phyloP scores from a whole-genome alignment of 2,888 invertebrate genomes.

The Elegia similella region DNA sequence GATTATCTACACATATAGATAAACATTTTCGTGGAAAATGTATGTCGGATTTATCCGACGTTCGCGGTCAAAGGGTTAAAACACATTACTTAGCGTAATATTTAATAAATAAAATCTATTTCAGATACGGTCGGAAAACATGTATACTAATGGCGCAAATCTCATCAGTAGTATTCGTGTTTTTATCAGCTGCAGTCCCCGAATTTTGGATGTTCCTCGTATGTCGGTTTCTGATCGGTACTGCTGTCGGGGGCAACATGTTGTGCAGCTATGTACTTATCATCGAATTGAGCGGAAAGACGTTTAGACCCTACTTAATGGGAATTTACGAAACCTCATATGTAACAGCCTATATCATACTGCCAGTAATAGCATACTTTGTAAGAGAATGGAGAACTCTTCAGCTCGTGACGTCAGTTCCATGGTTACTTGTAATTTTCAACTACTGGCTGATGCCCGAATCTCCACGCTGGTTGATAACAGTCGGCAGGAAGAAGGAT shows the following conservation, averaged over 20 bases:
- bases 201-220: constrained; percentile 78
- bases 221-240: constrained; percentile 75
- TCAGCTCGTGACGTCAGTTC: constrained; percentile 72
- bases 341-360: constrained; percentile 9
- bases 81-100: too few species aligned
- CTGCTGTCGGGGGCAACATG: constrained; percentile 82
- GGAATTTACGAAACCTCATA: constrained; percentile 53
- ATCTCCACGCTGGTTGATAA: constrained; percentile 88
- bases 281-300: constrained; percentile 75
- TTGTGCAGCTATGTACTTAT: constrained; percentile 79
- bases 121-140: constrained; percentile 81
- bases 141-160: constrained; percentile 68
- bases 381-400: constrained; percentile 77
- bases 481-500: constrained; percentile 80
- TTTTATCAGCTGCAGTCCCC: constrained; percentile 55
- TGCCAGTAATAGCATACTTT: constrained; percentile 70
- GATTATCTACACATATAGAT: too few species aligned
- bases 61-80: too few species aligned
- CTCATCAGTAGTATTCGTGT: constrained; percentile 75
- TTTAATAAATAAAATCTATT: constrained; percentile 24
- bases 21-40: too few species aligned
- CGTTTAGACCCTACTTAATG: constrained; percentile 66
- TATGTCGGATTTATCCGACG: too few species aligned
- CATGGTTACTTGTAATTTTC: constrained; percentile 68
- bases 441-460: constrained; percentile 86